phyloP scores from a whole-genome alignment of 2,113 vertebrate genomes.

The Poecile atricapillus region DNA sequence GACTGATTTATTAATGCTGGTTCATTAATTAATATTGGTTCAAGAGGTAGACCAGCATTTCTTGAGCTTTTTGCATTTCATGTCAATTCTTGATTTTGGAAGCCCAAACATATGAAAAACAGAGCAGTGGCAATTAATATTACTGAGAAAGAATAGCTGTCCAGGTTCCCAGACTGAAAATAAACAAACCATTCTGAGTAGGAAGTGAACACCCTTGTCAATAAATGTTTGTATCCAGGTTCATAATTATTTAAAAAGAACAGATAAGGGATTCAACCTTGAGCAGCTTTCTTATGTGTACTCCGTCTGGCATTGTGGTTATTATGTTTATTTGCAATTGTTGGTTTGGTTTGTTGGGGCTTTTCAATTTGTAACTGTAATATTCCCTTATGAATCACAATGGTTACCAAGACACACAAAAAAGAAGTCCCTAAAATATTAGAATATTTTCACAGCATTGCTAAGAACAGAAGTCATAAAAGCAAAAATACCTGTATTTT shows the following conservation, averaged over 20 bases:
- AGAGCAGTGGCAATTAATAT: background rate
- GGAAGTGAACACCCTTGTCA: background rate
- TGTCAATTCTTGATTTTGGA: background rate
- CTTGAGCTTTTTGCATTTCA: background rate
- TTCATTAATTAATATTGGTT: background rate
- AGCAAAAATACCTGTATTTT: background rate
- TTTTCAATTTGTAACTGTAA: background rate
- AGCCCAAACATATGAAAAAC: background rate
- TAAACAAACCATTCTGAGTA: background rate
- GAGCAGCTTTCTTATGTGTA: background rate
- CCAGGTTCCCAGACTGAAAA: slow-evolving; percentile 46
- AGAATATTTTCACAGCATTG: background rate
- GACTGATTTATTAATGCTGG: background rate
- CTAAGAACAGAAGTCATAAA: background rate
- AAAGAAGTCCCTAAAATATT: background rate
- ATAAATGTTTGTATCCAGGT: background rate
- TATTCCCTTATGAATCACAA: background rate
- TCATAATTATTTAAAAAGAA: background rate
- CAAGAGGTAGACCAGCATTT: background rate
- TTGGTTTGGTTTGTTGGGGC: background rate
- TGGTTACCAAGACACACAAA: background rate
- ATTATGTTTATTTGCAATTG: background rate
- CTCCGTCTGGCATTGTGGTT: background rate
- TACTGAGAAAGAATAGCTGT: background rate
- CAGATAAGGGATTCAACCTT: background rate